A percentile compares a stretch with the other conserved stretches of the same genome.
Evolutionary conservation across 2,113 vertebrate genomes (phyloP).

Genomic region (Sialia sialis): DNA sequence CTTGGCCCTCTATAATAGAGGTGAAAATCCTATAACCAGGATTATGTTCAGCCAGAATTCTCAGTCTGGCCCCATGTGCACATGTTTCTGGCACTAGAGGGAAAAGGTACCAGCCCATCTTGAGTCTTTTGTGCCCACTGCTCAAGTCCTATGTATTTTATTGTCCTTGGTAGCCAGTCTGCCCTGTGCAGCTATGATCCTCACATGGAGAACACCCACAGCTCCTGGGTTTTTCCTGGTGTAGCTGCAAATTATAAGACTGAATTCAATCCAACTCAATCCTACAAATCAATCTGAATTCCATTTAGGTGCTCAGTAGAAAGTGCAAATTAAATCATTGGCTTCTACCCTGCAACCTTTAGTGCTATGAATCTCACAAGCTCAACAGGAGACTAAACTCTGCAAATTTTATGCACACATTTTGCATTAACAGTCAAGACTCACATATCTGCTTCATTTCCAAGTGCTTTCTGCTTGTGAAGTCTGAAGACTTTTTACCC

Average conservation of each 20-base stretch:
- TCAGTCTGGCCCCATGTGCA: too few species aligned
- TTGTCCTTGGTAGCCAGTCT: not conserved
- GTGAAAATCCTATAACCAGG: not conserved
- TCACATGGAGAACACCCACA: fast-evolving
- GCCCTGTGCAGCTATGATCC: fast-evolving
- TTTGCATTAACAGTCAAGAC: not conserved
- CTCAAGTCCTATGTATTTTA: not conserved
- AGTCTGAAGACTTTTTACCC: not conserved
- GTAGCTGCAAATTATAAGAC: not conserved
- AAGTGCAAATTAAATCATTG: not conserved
- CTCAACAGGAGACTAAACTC: not conserved
- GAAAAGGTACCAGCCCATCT: not conserved
- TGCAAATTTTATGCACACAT: not conserved
- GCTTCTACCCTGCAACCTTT: not conserved
- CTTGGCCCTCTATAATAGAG: fast-evolving
- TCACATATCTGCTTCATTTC: not conserved
- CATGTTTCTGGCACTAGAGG: not conserved
- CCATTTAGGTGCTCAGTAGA: not conserved
- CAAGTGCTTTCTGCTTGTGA: not conserved
- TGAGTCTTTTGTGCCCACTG: not conserved
- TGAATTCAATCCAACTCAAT: not conserved
- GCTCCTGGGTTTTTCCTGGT: not conserved
- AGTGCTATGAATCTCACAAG: not conserved
- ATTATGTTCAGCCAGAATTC: not conserved
- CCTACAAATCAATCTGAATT: not conserved